phyloP scores from a whole-genome alignment of 2,113 vertebrate species.

The Bos indicus region DNA sequence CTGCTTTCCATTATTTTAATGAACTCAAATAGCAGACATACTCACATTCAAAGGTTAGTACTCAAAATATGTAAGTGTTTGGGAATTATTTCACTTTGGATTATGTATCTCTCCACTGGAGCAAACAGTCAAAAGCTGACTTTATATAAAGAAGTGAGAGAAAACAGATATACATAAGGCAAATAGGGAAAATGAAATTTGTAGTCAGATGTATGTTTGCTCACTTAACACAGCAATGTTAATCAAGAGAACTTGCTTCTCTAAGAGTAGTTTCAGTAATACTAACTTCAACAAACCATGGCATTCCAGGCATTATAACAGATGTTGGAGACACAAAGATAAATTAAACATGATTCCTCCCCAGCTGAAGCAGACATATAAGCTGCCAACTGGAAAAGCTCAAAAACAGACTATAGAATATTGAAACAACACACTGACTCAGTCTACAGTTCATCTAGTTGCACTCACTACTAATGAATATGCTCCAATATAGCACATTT shows the following conservation, averaged over 20 bases:
- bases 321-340: slow-evolving; percentile 6
- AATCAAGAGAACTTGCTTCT: slow-evolving; percentile 37
- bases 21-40: slow-evolving; percentile 14
- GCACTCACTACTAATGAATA: not conserved
- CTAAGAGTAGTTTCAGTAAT: not conserved
- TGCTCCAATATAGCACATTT: not conserved
- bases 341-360: slow-evolving; percentile 20
- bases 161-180: not conserved
- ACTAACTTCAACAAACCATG: not conserved
- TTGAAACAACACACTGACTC: not conserved
- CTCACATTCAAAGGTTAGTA: not conserved
- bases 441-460: not conserved
- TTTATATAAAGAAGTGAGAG: slow-evolving; percentile 20
- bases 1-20: slow-evolving; percentile 13
- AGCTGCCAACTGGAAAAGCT: not conserved
- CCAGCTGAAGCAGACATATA: not conserved
- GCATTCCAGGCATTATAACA: not conserved
- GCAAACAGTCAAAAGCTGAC: not conserved
- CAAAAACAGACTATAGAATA: not conserved
- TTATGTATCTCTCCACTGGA: not conserved
- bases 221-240: not conserved
- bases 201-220: not conserved
- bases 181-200: not conserved
- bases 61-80: slow-evolving; percentile 20
- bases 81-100: slow-evolving; percentile 15